phyloP scores from a whole-genome alignment of 2,888 invertebrate species.

The Meta bourneti region DNA sequence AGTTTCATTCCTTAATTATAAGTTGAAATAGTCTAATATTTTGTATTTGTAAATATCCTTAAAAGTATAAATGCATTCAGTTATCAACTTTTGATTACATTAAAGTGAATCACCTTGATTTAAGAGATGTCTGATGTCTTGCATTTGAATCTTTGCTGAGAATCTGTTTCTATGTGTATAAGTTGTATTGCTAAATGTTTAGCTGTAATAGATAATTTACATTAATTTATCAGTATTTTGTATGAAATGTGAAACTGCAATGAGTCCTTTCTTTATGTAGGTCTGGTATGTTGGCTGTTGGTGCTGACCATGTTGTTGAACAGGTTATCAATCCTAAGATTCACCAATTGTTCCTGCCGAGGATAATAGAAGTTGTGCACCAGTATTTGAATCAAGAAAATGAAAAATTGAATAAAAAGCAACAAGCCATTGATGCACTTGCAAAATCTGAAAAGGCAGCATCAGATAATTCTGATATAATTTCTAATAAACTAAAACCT shows the following conservation, averaged over 20 bases:
- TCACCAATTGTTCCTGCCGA: constrained; percentile 91
- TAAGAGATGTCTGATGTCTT: too few relatives aligned
- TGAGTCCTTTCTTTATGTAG: constrained; percentile 82
- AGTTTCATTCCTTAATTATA: too few relatives aligned
- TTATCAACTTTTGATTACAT: too few relatives aligned
- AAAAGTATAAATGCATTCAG: too few relatives aligned
- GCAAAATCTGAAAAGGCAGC: not conserved
- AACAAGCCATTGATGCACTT: not conserved
- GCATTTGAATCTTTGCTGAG: too few relatives aligned
- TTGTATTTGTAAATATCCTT: too few relatives aligned
- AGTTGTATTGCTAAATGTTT: too few relatives aligned
- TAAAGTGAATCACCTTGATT: too few relatives aligned
- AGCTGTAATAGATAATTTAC: not conserved
- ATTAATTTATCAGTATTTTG: too few relatives aligned
- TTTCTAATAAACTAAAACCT: constrained; percentile 9
- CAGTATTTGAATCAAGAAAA: constrained; percentile 84
- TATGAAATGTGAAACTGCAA: too few relatives aligned
- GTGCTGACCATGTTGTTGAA: constrained; percentile 96
- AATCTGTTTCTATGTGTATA: too few relatives aligned
- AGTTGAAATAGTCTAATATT: too few relatives aligned
- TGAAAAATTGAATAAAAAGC: constrained; percentile 54
- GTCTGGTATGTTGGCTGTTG: constrained; percentile 92
- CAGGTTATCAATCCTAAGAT: constrained; percentile 97
- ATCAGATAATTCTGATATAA: constrained; percentile 4
- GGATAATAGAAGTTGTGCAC: constrained; percentile 94